Percentiles rank a stretch among this genome's conserved stretches.
Conservation (phyloP, 2,888 invertebrate genomes). For the Tipula lateralis region DNA sequence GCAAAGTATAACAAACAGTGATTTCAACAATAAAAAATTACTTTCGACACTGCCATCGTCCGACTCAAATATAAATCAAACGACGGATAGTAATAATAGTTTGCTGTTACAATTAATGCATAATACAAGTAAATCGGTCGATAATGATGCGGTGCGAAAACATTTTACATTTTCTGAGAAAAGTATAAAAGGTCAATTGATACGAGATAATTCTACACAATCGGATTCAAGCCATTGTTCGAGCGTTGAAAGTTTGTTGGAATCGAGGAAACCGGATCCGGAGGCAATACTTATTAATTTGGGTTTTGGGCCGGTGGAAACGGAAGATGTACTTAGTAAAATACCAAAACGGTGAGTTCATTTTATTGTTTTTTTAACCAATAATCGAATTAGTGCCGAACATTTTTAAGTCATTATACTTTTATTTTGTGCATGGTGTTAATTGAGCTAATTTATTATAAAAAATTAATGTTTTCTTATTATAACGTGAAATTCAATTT, state of each 20-base stretch:
- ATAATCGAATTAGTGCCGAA: not conserved
- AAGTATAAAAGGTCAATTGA: slow-evolving; percentile 48
- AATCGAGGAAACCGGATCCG: slow-evolving; percentile 80
- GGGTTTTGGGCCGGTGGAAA: slow-evolving; percentile 71
- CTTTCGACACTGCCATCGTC: not conserved
- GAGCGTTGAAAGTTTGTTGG: slow-evolving; percentile 74
- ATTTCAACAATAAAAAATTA: slow-evolving; percentile 14
- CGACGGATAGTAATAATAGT: not conserved
- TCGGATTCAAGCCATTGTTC: slow-evolving; percentile 63
- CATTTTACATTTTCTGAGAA: slow-evolving; percentile 33
- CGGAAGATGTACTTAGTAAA: slow-evolving; percentile 64
- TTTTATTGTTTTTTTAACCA: not conserved
- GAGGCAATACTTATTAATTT: slow-evolving; percentile 78
- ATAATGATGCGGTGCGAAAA: not conserved
- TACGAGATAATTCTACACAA: slow-evolving; percentile 50
- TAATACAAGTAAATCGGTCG: not conserved
- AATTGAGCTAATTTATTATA: not conserved
- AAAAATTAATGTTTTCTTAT: not conserved
- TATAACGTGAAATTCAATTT: not conserved
- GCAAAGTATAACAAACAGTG: not conserved
- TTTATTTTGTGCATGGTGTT: not conserved
- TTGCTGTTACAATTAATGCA: not conserved
- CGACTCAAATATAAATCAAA: not conserved
- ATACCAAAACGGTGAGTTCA: slow-evolving; percentile 59
- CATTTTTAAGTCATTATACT: not conserved